phyloP scores from a whole-genome alignment of 2,888 invertebrate species.

The Drosophila subquinaria region DNA sequence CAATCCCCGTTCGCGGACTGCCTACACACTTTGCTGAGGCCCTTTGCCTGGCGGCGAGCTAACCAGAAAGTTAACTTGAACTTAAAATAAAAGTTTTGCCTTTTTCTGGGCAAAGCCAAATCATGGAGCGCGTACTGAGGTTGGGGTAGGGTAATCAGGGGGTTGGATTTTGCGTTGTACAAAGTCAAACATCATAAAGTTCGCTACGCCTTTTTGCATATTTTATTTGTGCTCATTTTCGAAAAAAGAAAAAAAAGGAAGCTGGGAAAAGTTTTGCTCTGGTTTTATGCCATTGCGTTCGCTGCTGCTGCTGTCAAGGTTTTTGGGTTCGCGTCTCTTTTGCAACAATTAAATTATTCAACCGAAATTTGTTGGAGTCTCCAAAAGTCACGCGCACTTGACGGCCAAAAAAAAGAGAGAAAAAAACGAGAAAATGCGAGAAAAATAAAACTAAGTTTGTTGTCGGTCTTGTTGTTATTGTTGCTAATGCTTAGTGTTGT shows the following conservation, averaged over 20 bases:
- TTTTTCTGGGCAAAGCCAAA: slow-evolving; percentile 36
- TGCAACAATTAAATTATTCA: slow-evolving; percentile 82
- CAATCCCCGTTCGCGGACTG: background rate
- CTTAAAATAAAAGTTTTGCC: slow-evolving; percentile 80
- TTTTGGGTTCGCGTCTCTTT: slow-evolving; percentile 57
- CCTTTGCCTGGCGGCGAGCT: slow-evolving; percentile 60
- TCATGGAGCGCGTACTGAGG: background rate
- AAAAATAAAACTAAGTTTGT: slow-evolving; percentile 59
- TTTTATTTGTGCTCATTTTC: slow-evolving; percentile 80
- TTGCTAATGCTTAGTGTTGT: slow-evolving; percentile 36
- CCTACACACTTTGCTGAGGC: slow-evolving; percentile 28
- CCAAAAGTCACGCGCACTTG: slow-evolving; percentile 83
- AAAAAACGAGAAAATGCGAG: slow-evolving; percentile 15
- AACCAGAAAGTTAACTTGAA: slow-evolving; percentile 82
- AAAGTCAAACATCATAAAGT: slow-evolving; percentile 82
- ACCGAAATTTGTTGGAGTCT: slow-evolving; percentile 82
- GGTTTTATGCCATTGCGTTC: slow-evolving; percentile 65
- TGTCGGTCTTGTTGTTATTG: slow-evolving; percentile 59
- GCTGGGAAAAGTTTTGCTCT: slow-evolving; percentile 59
- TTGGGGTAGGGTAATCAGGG: background rate
- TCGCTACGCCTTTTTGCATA: slow-evolving; percentile 83
- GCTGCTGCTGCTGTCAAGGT: slow-evolving; percentile 52
- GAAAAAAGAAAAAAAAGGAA: slow-evolving; percentile 24
- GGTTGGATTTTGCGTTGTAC: slow-evolving; percentile 58
- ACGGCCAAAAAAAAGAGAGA: slow-evolving; percentile 56